phyloP scores from a whole-genome alignment of 2,888 invertebrate species.

The Pherbina coryleti region DNA sequence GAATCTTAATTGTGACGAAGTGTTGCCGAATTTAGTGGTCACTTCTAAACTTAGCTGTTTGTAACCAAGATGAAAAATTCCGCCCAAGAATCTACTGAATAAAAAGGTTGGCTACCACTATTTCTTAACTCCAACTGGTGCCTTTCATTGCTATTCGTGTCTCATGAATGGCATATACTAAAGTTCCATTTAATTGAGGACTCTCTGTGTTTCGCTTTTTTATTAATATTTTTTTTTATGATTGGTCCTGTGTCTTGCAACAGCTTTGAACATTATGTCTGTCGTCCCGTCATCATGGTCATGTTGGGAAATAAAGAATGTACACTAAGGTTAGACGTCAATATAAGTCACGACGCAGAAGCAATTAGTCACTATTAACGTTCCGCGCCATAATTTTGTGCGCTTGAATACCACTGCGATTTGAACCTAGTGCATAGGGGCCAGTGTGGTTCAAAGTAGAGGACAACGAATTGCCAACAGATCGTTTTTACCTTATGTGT shows the following conservation, averaged over 20 bases:
- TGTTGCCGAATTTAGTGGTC: too few relatives aligned
- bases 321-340: conserved; percentile 27
- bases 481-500: not conserved
- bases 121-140: too few relatives aligned
- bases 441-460: not conserved
- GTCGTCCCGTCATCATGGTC: not conserved
- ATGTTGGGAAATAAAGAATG: conserved; percentile 10
- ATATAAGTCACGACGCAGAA: conserved; percentile 44
- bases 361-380: conserved; percentile 49
- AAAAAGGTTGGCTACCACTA: too few relatives aligned
- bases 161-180: not conserved
- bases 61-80: too few relatives aligned
- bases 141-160: not conserved
- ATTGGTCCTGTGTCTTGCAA: not conserved
- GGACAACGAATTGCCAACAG: not conserved
- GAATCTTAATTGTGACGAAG: too few relatives aligned
- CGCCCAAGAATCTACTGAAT: too few relatives aligned
- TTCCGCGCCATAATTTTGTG: conserved; percentile 41
- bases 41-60: too few relatives aligned
- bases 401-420: not conserved
- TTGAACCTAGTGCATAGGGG: not conserved
- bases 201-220: not conserved
- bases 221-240: not conserved
- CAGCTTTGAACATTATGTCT: not conserved
- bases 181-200: conserved; percentile 11